These are phyloP conservation scores for Ciconia nigra DNA, from an alignment of 2,797 vertebrate genomes.

Conservation along the genomic window DNA sequence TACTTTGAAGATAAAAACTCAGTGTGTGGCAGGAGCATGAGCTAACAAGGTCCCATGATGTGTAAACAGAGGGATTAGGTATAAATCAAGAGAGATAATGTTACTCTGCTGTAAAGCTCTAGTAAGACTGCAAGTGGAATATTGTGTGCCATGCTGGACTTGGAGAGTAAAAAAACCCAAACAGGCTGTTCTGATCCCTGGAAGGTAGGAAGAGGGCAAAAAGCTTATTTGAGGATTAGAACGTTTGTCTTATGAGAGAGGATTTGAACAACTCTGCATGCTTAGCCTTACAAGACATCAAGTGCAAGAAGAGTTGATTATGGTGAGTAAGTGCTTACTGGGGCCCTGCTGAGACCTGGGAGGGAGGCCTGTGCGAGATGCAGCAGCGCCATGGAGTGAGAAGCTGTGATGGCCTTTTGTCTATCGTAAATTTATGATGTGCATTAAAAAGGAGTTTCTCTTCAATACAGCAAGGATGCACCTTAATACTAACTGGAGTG, in stretches of 20 bases:
- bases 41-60: slow-evolving; percentile 31
- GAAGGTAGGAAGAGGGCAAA: background rate
- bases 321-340: background rate
- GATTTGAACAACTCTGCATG: background rate
- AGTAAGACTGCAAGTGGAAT: background rate
- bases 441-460: background rate
- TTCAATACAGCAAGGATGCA: background rate
- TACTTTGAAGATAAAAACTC: background rate
- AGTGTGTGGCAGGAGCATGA: background rate
- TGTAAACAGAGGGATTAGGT: slow-evolving; percentile 31
- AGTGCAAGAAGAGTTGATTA: background rate
- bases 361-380: background rate
- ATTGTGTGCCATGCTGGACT: background rate
- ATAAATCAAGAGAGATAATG: slow-evolving; percentile 37
- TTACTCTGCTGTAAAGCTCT: slow-evolving; percentile 25
- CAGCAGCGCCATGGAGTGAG: background rate
- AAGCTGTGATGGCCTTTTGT: background rate
- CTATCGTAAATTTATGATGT: background rate
- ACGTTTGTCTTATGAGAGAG: background rate
- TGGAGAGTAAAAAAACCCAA: background rate
- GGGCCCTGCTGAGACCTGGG: background rate
- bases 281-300: background rate
- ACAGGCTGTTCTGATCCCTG: slow-evolving; percentile 3
- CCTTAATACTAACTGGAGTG: background rate
- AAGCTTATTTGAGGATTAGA: slow-evolving; percentile 36